Conservation (phyloP, 2,888 invertebrate genomes). For the Catonia carolina region DNA sequence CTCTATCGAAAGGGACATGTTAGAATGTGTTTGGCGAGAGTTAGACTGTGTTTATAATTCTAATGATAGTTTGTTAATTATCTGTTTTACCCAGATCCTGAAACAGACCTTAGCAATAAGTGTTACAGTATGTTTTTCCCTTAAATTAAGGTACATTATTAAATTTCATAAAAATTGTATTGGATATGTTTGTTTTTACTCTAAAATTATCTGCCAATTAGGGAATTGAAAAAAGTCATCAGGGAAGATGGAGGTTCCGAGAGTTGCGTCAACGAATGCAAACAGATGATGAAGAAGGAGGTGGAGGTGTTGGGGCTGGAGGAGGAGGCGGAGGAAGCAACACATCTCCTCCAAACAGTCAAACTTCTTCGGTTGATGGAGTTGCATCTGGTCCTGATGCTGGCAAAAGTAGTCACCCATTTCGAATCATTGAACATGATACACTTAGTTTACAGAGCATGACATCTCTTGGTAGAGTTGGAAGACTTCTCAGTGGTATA, state of each 20-base stretch:
- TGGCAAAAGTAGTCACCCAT: slow-evolving; percentile 61
- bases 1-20: too few relatives aligned
- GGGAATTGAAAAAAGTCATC: slow-evolving; percentile 27
- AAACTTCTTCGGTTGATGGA: slow-evolving; percentile 71
- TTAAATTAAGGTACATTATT: too few relatives aligned
- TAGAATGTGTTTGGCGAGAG: too few relatives aligned
- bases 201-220: too few relatives aligned
- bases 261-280: slow-evolving; percentile 80
- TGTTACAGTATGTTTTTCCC: too few relatives aligned
- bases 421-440: slow-evolving; percentile 80
- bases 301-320: slow-evolving; percentile 49
- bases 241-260: slow-evolving; percentile 67
- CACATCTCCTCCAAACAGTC: slow-evolving; percentile 66
- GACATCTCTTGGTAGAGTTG: slow-evolving; percentile 78
- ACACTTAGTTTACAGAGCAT: slow-evolving; percentile 82
- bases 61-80: too few relatives aligned
- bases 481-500: slow-evolving; percentile 64
- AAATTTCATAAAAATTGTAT: too few relatives aligned
- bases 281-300: slow-evolving; percentile 73
- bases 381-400: slow-evolving; percentile 53
- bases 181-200: too few relatives aligned
- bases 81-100: too few relatives aligned
- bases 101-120: too few relatives aligned
- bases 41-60: too few relatives aligned
- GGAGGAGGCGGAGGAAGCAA: slow-evolving; percentile 38